phyloP scores from a whole-genome alignment of 2,797 vertebrate species.

The Hypotaenidia okinawae region DNA sequence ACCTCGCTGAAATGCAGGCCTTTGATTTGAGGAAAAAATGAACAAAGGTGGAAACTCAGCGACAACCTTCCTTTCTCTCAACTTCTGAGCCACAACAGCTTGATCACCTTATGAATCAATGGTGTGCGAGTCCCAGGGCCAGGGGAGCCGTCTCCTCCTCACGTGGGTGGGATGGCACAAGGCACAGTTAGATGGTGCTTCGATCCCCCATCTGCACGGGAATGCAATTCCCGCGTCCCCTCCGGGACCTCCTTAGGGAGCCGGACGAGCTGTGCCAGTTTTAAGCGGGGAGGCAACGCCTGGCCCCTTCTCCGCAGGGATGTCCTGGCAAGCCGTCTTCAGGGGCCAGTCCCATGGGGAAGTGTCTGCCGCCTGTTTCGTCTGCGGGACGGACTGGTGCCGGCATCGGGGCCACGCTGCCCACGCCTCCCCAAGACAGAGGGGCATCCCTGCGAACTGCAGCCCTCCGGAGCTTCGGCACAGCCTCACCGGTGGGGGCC shows the following conservation, averaged over 20 bases:
- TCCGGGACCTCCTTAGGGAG: background rate
- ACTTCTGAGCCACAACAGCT: background rate
- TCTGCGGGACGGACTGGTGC: accelerated
- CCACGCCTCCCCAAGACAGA: accelerated
- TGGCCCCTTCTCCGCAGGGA: too few relatives aligned
- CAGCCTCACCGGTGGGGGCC: accelerated
- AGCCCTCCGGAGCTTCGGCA: accelerated
- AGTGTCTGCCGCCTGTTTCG: background rate
- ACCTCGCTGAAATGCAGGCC: background rate
- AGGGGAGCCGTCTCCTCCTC: background rate
- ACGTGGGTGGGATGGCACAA: accelerated
- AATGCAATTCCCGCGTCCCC: accelerated
- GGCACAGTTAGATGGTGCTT: accelerated
- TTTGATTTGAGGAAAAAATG: background rate
- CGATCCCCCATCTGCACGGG: background rate
- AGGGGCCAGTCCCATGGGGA: accelerated
- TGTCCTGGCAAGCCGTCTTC: background rate
- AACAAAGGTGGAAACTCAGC: accelerated
- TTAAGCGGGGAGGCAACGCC: accelerated
- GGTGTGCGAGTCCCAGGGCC: accelerated
- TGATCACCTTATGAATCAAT: too few relatives aligned
- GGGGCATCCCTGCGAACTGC: too few relatives aligned
- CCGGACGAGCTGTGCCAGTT: accelerated
- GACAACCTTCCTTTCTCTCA: background rate
- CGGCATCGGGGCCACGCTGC: accelerated